Evolutionary conservation across 2,113 vertebrate species (phyloP).

Genomic region (Bombycilla garrulus): DNA sequence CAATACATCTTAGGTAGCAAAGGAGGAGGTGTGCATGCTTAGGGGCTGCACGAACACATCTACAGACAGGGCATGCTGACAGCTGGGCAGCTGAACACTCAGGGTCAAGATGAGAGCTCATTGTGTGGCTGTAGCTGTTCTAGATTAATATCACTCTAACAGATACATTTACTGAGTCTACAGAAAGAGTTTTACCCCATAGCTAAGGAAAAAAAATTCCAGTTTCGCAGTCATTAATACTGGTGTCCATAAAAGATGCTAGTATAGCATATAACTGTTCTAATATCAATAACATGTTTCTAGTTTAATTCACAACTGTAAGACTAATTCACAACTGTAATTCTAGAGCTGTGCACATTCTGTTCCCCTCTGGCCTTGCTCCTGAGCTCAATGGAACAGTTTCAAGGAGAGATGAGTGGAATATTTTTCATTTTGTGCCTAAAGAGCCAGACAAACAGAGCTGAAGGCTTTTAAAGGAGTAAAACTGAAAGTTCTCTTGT

Average conservation of each 20-base stretch:
- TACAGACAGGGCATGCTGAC: neutral
- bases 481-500: neutral
- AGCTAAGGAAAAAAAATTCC: neutral
- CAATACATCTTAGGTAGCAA: neutral
- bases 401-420: neutral
- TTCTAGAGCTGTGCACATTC: neutral
- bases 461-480: neutral
- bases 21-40: neutral
- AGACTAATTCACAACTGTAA: neutral
- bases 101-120: neutral
- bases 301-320: neutral
- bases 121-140: neutral
- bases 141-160: neutral
- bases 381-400: neutral
- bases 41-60: neutral
- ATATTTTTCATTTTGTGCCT: neutral
- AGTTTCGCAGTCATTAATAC: neutral
- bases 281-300: neutral
- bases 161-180: neutral
- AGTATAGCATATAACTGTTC: neutral
- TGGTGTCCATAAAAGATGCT: neutral
- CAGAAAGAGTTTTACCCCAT: neutral
- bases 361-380: neutral
- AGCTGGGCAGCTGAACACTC: neutral
- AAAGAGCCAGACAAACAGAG: neutral